phyloP scores from a whole-genome alignment of 2,888 invertebrate species.

The Drosophila hamatofila region DNA sequence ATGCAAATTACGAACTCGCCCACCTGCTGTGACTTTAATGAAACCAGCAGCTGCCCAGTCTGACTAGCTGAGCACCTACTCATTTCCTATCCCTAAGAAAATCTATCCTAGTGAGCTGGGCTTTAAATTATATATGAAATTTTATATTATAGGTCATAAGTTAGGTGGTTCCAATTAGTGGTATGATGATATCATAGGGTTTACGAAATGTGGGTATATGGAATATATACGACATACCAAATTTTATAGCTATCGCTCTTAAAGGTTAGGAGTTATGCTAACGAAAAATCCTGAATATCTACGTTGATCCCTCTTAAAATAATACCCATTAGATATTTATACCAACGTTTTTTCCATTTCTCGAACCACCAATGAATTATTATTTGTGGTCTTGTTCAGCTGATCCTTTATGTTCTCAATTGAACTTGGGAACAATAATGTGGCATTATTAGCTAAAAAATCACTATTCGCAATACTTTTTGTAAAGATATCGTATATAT shows the following conservation, averaged over 20 bases:
- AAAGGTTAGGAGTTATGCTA: no score
- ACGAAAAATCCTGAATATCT: no score
- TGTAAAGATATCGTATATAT: not conserved
- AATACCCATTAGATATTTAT: no score
- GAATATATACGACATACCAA: no score
- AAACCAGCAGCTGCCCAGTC: slow-evolving; percentile 1
- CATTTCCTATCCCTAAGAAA: not conserved
- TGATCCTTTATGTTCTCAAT: no score
- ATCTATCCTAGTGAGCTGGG: not conserved
- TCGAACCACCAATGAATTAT: no score
- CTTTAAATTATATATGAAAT: not conserved
- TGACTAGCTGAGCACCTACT: not conserved
- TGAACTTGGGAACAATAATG: no score
- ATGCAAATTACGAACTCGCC: slow-evolving; percentile 13
- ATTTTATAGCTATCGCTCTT: no score
- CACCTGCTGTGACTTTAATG: slow-evolving; percentile 11
- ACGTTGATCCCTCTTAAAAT: no score
- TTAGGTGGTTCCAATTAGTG: not conserved
- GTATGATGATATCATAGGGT: not conserved
- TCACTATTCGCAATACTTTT: not conserved
- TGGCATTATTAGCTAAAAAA: not conserved
- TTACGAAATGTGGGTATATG: no score
- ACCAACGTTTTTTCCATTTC: no score
- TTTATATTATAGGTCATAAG: not conserved
- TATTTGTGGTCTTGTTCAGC: no score